phyloP scores from a whole-genome alignment of 2,113 vertebrate species.

The Propithecus coquereli region DNA sequence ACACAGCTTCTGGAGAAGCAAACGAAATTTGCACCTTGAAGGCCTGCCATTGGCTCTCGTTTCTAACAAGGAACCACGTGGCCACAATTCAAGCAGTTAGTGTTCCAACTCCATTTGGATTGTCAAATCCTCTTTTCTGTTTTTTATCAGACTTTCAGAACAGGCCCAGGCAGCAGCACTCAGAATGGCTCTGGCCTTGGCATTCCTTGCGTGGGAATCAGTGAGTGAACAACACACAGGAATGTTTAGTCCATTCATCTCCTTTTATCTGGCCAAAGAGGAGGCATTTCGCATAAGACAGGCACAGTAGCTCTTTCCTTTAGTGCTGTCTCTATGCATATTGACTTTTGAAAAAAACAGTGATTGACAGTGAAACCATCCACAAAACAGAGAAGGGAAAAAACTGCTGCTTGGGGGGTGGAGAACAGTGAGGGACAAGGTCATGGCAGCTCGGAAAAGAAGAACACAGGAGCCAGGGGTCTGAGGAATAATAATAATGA shows the following conservation, averaged over 20 bases:
- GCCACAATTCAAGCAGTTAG: background rate
- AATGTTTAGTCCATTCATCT: background rate
- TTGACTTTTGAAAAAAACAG: background rate
- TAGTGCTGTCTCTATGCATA: background rate
- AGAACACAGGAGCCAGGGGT: background rate
- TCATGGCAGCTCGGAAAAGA: background rate
- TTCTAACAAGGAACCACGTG: background rate
- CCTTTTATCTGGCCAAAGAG: background rate
- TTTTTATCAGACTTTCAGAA: background rate
- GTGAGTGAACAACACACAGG: background rate
- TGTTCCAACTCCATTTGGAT: background rate
- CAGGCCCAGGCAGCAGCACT: background rate
- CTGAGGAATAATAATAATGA: background rate
- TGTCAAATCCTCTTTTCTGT: constrained; percentile 3
- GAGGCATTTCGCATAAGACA: background rate
- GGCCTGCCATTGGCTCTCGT: background rate
- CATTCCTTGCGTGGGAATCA: background rate
- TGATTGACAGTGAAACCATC: background rate
- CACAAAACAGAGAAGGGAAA: background rate
- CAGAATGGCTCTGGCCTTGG: background rate
- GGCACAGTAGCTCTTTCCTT: background rate
- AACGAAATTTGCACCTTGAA: background rate
- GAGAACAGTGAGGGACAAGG: background rate
- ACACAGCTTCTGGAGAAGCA: background rate
- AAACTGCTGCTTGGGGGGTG: no score